These are phyloP conservation scores for Tychaedon coryphoeus DNA, from an alignment of 2,113 vertebrate genomes.

Conservation along the genomic window DNA sequence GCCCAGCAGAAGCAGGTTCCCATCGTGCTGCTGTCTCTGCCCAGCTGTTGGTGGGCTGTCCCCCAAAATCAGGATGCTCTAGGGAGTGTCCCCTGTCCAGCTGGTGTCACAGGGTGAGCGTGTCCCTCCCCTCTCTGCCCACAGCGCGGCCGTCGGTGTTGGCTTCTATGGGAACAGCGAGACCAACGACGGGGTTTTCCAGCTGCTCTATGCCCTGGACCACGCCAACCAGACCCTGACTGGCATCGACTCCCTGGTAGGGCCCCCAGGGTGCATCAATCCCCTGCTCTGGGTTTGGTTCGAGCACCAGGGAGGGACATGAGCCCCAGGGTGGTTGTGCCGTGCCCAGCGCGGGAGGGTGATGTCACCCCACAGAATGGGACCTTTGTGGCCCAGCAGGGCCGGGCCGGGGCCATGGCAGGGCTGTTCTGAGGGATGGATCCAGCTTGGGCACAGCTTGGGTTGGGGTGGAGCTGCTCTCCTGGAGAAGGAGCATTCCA, in stretches of 20 bases:
- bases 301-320: rapidly evolving
- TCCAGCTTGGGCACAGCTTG: rapidly evolving
- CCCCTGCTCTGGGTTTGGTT: not conserved
- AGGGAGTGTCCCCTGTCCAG: not conserved
- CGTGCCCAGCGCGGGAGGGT: not conserved
- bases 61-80: rapidly evolving
- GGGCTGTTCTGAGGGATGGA: not conserved
- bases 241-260: constrained; percentile 88
- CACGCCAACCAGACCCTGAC: constrained; percentile 91
- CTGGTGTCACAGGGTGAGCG: rapidly evolving
- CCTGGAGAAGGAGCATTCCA: rapidly evolving
- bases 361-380: constrained; percentile 4
- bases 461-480: not conserved
- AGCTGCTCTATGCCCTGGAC: constrained; percentile 92
- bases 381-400: not conserved
- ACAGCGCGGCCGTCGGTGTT: constrained; percentile 85
- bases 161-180: constrained; percentile 99
- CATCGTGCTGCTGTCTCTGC: rapidly evolving
- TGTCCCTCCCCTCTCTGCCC: not conserved
- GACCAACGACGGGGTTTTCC: constrained; percentile 91
- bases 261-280: not conserved
- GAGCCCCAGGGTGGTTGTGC: not conserved
- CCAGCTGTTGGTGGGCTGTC: rapidly evolving
- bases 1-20: rapidly evolving
- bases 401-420: rapidly evolving